phyloP scores from a whole-genome alignment of 2,888 invertebrate genomes.

The Philereme transversata region DNA sequence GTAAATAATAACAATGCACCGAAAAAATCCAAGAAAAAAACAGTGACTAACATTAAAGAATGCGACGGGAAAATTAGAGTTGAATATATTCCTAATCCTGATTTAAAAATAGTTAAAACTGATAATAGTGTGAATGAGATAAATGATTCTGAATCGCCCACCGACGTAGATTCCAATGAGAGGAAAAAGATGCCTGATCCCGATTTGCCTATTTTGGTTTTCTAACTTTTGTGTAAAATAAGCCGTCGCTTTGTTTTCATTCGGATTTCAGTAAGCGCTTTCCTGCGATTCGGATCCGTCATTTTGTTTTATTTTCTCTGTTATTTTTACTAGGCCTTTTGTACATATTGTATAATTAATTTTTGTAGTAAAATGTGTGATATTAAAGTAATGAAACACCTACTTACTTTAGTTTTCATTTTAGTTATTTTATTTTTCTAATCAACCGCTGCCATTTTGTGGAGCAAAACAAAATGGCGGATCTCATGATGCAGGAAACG shows the following conservation, averaged over 20 bases:
- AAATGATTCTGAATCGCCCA: slow-evolving; percentile 13
- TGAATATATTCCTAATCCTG: slow-evolving; percentile 14
- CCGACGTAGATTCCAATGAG: slow-evolving; percentile 11
- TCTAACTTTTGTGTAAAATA: not conserved
- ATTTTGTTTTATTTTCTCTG: slow-evolving; percentile 22
- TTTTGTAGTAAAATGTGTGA: slow-evolving; percentile 35
- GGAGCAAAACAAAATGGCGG: slow-evolving; percentile 27
- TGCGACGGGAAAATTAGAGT: not conserved
- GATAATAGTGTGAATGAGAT: not conserved
- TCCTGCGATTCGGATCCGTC: slow-evolving; percentile 26
- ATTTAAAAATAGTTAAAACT: slow-evolving; percentile 9
- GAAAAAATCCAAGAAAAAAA: slow-evolving; percentile 1
- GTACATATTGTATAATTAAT: slow-evolving; percentile 30
- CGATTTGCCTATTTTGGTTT: slow-evolving; percentile 27
- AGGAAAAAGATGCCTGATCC: not conserved
- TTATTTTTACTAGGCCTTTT: slow-evolving; percentile 18
- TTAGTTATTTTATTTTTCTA: slow-evolving; percentile 21
- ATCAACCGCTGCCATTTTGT: slow-evolving; percentile 26
- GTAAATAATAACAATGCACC: not conserved
- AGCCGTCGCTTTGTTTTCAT: not conserved
- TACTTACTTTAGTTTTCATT: slow-evolving; percentile 34
- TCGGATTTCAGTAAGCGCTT: slow-evolving; percentile 11
- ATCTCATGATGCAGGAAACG: slow-evolving; percentile 24
- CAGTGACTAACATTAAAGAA: not conserved
- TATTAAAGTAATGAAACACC: slow-evolving; percentile 37